Base-by-base conservation (phyloP, 1,140 invertebrate genomes). In the Eurosta solidaginis region DNA sequence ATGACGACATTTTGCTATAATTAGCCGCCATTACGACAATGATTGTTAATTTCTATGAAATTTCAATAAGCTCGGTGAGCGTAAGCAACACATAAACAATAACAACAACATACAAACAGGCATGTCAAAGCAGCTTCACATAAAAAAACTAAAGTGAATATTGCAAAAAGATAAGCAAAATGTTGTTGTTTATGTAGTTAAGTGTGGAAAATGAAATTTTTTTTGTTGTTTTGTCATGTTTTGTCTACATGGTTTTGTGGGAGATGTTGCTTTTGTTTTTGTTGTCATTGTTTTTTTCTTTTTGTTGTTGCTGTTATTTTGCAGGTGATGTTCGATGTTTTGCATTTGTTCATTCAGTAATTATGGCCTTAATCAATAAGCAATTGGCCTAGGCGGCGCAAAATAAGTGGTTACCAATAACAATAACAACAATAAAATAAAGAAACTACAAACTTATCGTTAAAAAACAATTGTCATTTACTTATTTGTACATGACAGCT, bases 281-380 rank as follows among this genome's bases (percentile, higher is more conserved):
- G 3, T 2, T 47, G 45, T 17, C n/a, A 17, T 47, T 3, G 3
- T 47, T 10, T 40, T 20, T 52, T 52, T n/a, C 49, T 22, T 52
- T n/a, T 54, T 54, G 25, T 54, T 54, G 22, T 54, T 10, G 14
- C n/a, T 12, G 50, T 25, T 54, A 12, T 14, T 54, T 54, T 54
- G 50, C 25, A 54, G 20, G 33, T 74, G 7, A 29, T 74, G 20
- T 74, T 27, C 42, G 22, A 27, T 74, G 42, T n/a, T 14, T 20
- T 20, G 14, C 44, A 74, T 74, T 75, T 75, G 44, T 47, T 75
- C 45, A 68, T 68, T 40, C 33, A 36, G 22, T 47, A 54, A 76
- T 76, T 76, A 54, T 76, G 75, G 75, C 33, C 75, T 76, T 76
- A 76, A 76, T 76, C 75, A 76, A 76, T 54, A 47, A 76, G 45